Evolutionary conservation across 2,113 vertebrate species (phyloP).

Genomic region (Picathartes gymnocephalus): DNA sequence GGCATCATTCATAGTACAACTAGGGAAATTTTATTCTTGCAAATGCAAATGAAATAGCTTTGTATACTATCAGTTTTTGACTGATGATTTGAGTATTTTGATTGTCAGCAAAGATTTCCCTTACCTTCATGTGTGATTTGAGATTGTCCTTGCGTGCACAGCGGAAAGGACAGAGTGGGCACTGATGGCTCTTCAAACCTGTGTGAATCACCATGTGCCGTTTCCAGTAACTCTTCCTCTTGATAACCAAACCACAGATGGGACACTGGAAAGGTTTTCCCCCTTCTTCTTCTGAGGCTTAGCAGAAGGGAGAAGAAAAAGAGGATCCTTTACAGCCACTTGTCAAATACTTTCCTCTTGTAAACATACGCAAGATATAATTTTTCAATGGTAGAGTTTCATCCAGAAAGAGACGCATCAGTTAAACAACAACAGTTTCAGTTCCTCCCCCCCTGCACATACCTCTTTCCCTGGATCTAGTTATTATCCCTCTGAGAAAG

Average conservation of each 20-base stretch:
- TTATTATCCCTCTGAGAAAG: constrained; percentile 1
- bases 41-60: neutral
- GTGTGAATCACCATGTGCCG: constrained; percentile 99
- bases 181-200: constrained; percentile 98
- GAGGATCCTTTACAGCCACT: neutral
- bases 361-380: neutral
- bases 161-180: constrained; percentile 96
- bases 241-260: constrained; percentile 98
- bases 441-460: neutral
- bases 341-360: neutral
- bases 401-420: neutral
- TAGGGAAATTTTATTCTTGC: neutral
- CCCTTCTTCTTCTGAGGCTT: constrained; percentile 94
- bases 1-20: neutral
- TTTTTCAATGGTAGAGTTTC: neutral
- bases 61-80: neutral
- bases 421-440: constrained; percentile 9
- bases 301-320: constrained; percentile 56
- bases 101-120: neutral
- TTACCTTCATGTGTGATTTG: constrained; percentile 99
- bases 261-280: constrained; percentile 99
- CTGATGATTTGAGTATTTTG: neutral
- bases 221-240: constrained; percentile 99
- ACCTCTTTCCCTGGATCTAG: neutral
- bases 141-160: constrained; percentile 99